Percentiles rank a stretch among this genome's conserved stretches.
Evolutionary conservation across 2,113 vertebrate genomes (phyloP).

Genomic region (Nettapus auritus): DNA sequence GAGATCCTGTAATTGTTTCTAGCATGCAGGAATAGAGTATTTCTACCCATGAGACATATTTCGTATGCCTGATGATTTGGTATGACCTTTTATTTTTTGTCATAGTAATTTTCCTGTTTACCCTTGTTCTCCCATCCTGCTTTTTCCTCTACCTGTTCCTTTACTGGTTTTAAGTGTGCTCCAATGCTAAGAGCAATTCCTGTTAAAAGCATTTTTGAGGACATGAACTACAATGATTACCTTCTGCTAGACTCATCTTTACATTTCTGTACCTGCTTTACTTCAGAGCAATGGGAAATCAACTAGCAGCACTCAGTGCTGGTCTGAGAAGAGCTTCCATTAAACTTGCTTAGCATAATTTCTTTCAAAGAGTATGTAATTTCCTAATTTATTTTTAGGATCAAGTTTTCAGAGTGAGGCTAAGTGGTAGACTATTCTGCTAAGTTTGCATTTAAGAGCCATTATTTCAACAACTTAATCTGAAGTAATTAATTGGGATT

Average conservation of each 20-base stretch:
- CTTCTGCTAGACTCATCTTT: not conserved
- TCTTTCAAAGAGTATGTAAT: not conserved
- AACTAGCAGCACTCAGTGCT: not conserved
- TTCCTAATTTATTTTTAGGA: not conserved
- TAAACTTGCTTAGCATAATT: not conserved
- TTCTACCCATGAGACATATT: not conserved
- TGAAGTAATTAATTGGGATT: not conserved
- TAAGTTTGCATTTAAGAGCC: not conserved
- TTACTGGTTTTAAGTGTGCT: not conserved
- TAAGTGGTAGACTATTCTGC: not conserved
- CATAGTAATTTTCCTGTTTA: not conserved
- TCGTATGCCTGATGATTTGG: not conserved
- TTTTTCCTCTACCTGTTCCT: rapidly evolving
- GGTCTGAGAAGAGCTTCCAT: not conserved
- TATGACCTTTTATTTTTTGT: not conserved
- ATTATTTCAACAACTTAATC: not conserved
- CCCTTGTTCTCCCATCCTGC: not conserved
- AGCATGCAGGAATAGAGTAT: not conserved
- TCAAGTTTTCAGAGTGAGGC: not conserved
- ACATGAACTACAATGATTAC: not conserved
- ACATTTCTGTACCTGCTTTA: not conserved
- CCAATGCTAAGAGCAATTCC: not conserved
- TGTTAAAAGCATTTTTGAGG: not conserved
- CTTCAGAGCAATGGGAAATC: not conserved
- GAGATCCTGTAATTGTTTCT: not conserved